phyloP scores from a whole-genome alignment of 1,140 invertebrate species.

The Macrosteles quadrilineatus region DNA sequence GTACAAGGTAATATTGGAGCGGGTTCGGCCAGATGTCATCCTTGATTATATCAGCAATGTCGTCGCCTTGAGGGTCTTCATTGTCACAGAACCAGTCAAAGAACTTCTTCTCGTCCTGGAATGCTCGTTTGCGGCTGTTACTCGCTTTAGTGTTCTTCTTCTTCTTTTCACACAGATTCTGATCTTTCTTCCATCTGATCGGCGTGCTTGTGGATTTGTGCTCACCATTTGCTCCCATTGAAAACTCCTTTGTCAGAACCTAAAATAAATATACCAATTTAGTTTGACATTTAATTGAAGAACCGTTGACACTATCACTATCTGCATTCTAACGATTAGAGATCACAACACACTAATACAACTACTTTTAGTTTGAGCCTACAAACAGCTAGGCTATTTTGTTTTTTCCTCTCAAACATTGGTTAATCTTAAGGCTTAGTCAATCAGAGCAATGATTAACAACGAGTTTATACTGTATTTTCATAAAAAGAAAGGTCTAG shows the following conservation, averaged over 20 bases:
- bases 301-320: not conserved
- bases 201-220: conserved; percentile 70
- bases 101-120: conserved; percentile 67
- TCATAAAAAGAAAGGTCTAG: too few species aligned
- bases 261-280: conserved; percentile 7
- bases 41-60: conserved; percentile 78
- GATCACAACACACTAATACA: not conserved
- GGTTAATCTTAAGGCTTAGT: too few species aligned
- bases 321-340: not conserved
- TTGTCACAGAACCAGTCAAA: conserved; percentile 82
- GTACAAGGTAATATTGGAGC: conserved; percentile 78
- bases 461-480: too few species aligned
- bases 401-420: too few species aligned
- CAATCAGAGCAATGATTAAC: too few species aligned
- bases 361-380: not conserved
- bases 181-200: conserved; percentile 77
- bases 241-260: conserved; percentile 75
- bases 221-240: conserved; percentile 66
- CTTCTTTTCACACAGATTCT: conserved; percentile 65
- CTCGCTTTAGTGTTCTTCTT: conserved; percentile 51
- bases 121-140: conserved; percentile 57
- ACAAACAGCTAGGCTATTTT: not conserved
- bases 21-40: conserved; percentile 93
- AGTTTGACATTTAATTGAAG: not conserved
- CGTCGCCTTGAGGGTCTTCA: conserved; percentile 74